phyloP scores from a whole-genome alignment of 2,888 invertebrate genomes.

The Callinectes sapidus region DNA sequence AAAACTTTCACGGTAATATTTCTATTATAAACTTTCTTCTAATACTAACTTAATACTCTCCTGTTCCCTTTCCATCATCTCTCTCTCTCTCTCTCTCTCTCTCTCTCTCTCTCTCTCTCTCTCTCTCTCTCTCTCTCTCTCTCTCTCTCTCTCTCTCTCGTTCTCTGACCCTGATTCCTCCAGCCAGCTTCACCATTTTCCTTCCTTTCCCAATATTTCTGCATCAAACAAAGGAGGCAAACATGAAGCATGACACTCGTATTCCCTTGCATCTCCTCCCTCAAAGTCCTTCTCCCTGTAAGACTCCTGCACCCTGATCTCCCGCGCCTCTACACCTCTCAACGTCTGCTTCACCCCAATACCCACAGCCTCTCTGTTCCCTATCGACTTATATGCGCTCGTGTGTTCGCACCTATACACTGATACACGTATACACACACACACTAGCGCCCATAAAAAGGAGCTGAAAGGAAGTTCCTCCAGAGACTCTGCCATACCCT shows the following conservation, averaged over 20 bases:
- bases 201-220: background rate
- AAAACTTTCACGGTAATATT: background rate
- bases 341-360: background rate
- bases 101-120: background rate
- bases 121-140: background rate
- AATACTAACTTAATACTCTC: background rate
- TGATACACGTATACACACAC: background rate
- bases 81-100: background rate
- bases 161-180: background rate
- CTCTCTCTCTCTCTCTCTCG: slow-evolving; percentile 17
- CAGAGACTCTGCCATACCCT: background rate
- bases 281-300: too few species aligned
- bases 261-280: background rate
- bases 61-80: background rate
- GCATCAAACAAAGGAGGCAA: background rate
- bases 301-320: background rate
- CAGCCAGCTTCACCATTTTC: background rate
- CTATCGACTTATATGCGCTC: too few species aligned
- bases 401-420: background rate
- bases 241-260: background rate
- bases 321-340: background rate
- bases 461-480: background rate
- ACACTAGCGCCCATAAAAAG: background rate
- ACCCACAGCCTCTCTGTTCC: too few species aligned
- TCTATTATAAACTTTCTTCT: background rate